Evolutionary conservation across 2,888 invertebrate genomes (phyloP).

Genomic region (Myopa tessellatipennis): DNA sequence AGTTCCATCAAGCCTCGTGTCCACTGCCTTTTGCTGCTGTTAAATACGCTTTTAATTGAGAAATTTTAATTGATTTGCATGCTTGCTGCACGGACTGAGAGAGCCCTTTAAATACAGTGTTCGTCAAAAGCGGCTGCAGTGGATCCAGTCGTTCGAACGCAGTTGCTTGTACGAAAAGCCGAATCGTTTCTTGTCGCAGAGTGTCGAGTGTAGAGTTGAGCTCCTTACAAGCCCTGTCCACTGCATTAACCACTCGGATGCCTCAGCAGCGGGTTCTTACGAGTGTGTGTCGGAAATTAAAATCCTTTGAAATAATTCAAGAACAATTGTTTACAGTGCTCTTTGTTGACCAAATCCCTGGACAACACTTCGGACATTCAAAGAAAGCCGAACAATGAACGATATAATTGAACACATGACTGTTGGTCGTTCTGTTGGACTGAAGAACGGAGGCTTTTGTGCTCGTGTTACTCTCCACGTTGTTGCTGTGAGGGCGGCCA

Average conservation of each 20-base stretch:
- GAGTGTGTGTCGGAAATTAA: neutral
- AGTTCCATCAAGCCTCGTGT: neutral
- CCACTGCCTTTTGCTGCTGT: neutral
- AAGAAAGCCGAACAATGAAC: conserved; percentile 20
- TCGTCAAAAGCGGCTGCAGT: too few relatives aligned
- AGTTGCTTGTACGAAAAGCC: neutral
- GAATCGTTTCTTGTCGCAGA: neutral
- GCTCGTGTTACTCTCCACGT: neutral
- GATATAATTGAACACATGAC: conserved; percentile 28
- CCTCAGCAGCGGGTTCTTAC: neutral
- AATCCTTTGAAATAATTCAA: neutral
- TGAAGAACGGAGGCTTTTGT: neutral
- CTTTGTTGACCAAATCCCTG: conserved; percentile 25
- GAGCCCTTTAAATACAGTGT: too few relatives aligned
- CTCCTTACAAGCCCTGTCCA: neutral
- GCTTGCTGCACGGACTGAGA: neutral
- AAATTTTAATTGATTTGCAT: neutral
- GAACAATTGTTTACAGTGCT: conserved; percentile 22
- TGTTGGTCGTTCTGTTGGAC: conserved; percentile 14
- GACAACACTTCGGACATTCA: conserved; percentile 15
- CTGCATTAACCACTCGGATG: neutral
- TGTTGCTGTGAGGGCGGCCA: neutral
- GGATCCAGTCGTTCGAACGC: neutral
- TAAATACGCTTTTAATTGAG: neutral
- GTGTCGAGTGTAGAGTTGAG: neutral